Evolutionary conservation across 2,888 invertebrate genomes (phyloP), one percentile per base, ranked within the genome.

Genomic region (Molanna angustata): DNA sequence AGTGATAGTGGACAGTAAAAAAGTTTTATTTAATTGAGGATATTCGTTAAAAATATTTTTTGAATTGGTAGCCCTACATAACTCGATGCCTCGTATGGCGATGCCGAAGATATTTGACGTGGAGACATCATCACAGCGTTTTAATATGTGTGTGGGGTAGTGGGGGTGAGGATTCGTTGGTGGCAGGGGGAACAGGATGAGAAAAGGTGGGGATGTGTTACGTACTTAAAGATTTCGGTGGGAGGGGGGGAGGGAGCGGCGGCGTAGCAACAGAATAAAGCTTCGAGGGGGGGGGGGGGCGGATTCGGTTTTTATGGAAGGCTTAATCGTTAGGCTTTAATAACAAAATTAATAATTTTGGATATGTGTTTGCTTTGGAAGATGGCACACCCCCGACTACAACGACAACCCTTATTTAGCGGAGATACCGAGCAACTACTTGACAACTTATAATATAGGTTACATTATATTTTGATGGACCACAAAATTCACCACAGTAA

Each of bases 41-140:
- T n/a, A n/a, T n/a, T n/a, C n/a, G n/a, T n/a, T n/a, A 27, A 4
- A 27, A 7, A 27, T 27, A 27, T 27, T 27, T 7, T 27, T 7
- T 27, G 27, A 3, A 20, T 41, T 35, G 6, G 9, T 41, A 27
- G 27, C 27, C 4, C 18, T 16, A 22, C 35, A 14, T 37, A 50
- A 44, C 50, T 43, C 50, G 31, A 31, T 40, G 40, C 33, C 37
- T 37, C 22, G 27, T 48, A 49, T 14, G 49, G 41, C 32, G 49
- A 49, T 49, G 43, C 50, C 50, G 43, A 50, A 50, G 50, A 50
- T 50, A 50, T 50, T 50, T 50, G 50, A 50, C 44, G 50, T 33
- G 50, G 16, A 43, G 27, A 50, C 50, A 50, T 50, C 50, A 50
- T 50, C 50, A 50, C 43, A 49, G 20, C 44, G 50, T 50, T 50